Conservation (phyloP, 2,888 invertebrate species). For the Caenorhabditis plicata region DNA sequence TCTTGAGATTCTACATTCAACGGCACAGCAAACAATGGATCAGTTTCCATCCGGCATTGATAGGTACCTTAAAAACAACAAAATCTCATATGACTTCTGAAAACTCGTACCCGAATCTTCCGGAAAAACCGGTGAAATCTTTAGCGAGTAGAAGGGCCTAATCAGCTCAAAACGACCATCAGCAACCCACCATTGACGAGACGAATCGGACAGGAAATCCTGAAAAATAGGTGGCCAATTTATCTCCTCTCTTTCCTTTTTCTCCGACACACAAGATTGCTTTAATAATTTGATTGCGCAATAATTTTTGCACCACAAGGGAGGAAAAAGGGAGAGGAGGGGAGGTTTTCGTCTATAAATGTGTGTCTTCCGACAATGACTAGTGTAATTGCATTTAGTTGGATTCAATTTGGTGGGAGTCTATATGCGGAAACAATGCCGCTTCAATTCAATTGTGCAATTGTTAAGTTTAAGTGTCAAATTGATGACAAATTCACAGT, state of each 20-base stretch:
- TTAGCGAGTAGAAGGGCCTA: constrained; percentile 58
- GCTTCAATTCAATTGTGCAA: too few relatives aligned
- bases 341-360: too few relatives aligned
- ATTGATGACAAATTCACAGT: too few relatives aligned
- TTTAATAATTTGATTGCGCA: background rate
- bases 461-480: too few relatives aligned
- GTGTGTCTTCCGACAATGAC: too few relatives aligned
- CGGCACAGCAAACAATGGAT: constrained; percentile 58
- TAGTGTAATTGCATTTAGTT: too few relatives aligned
- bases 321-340: too few relatives aligned
- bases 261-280: background rate
- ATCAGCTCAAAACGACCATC: constrained; percentile 52
- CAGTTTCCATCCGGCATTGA: constrained; percentile 61
- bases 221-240: constrained; percentile 37
- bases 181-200: constrained; percentile 64
- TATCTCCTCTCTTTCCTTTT: background rate
- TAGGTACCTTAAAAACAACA: constrained; percentile 8
- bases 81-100: background rate
- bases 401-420: too few relatives aligned
- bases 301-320: too few relatives aligned
- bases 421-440: too few relatives aligned
- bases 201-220: constrained; percentile 45
- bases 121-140: constrained; percentile 51
- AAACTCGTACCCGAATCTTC: constrained; percentile 47
- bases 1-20: constrained; percentile 40